Percentiles rank a stretch among this genome's conserved stretches.
Conservation (phyloP, 2,113 vertebrate species). For the Meriones unguiculatus region DNA sequence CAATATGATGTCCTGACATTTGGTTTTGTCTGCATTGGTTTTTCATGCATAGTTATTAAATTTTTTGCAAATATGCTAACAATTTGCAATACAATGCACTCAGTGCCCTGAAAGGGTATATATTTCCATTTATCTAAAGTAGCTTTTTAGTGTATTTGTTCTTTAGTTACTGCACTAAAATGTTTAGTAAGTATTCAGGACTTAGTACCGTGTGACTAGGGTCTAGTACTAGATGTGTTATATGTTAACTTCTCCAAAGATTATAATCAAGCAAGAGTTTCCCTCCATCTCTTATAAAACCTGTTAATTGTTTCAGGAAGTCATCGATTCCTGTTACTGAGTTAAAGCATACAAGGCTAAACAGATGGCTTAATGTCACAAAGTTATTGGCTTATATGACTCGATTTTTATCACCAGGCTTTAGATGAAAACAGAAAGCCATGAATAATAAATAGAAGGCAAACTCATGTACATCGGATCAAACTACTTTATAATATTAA, state of each 20-base stretch:
- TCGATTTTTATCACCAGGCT: slow-evolving; percentile 71
- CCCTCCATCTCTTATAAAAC: slow-evolving; percentile 44
- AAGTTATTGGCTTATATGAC: slow-evolving; percentile 63
- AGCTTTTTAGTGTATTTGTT: background rate
- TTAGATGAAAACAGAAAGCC: slow-evolving; percentile 69
- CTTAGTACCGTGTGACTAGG: background rate
- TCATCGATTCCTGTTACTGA: slow-evolving; percentile 63
- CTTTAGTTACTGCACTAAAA: background rate
- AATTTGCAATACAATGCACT: background rate
- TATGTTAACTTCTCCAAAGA: slow-evolving; percentile 55
- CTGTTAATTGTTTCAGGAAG: slow-evolving; percentile 67
- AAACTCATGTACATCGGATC: slow-evolving; percentile 63
- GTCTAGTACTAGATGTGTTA: background rate
- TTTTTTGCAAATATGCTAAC: slow-evolving; percentile 3
- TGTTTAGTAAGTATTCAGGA: slow-evolving; percentile 45
- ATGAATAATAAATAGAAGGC: slow-evolving; percentile 76
- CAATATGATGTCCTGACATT: background rate
- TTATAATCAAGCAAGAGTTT: slow-evolving; percentile 61
- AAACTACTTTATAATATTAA: slow-evolving; percentile 61
- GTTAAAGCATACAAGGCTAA: slow-evolving; percentile 60
- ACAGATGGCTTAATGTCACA: slow-evolving; percentile 77
- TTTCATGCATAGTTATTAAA: slow-evolving; percentile 49
- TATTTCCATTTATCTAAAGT: background rate
- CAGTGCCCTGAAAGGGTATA: background rate
- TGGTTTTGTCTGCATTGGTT: slow-evolving; percentile 12